Percentiles rank a stretch among this genome's conserved stretches.
Conservation (phyloP, 2,113 vertebrate genomes). For the Lanius collurio region DNA sequence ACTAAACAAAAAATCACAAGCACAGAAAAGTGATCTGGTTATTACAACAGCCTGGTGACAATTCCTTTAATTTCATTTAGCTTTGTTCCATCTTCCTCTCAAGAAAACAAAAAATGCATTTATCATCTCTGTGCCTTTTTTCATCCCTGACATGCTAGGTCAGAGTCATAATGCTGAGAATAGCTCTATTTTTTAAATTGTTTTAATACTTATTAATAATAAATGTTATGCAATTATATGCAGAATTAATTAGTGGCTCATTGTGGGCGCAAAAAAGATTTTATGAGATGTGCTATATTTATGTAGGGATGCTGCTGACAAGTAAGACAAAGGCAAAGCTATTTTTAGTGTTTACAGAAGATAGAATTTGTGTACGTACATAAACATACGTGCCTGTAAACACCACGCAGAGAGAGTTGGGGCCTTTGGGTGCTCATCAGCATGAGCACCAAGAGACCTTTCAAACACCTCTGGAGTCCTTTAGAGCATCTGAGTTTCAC, state of each 20-base stretch:
- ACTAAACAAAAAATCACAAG: background rate
- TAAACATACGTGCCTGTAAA: background rate
- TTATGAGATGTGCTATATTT: background rate
- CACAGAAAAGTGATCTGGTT: background rate
- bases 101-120: background rate
- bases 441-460: background rate
- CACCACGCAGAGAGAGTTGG: background rate
- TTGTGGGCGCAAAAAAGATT: background rate
- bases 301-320: background rate
- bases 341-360: background rate
- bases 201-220: constrained; percentile 49
- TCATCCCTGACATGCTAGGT: background rate
- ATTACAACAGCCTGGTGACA: background rate
- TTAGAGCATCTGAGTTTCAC: background rate
- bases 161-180: constrained; percentile 10
- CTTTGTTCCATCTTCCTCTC: background rate
- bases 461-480: background rate
- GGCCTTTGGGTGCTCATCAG: background rate
- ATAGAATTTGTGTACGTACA: background rate
- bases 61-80: background rate
- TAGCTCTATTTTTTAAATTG: background rate
- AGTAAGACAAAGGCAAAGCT: background rate
- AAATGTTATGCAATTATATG: constrained; percentile 47
- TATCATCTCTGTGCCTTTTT: background rate
- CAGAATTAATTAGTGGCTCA: constrained; percentile 37